phyloP scores from a whole-genome alignment of 2,888 invertebrate species.

The Flexamia atlantica region DNA sequence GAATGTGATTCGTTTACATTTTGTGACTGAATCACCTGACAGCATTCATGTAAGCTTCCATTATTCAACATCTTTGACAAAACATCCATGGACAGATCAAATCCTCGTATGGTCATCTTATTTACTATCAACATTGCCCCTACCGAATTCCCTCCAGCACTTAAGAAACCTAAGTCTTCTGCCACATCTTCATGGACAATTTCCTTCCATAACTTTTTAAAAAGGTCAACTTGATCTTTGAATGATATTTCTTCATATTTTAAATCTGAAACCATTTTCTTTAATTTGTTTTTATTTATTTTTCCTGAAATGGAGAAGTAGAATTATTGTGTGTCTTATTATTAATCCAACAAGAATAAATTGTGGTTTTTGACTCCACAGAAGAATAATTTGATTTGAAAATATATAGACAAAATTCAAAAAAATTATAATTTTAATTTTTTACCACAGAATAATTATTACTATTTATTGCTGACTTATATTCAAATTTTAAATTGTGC shows the following conservation, averaged over 20 bases:
- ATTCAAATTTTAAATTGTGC: no score
- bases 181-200: constrained; percentile 19
- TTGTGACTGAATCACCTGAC: not conserved
- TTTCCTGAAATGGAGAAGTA: constrained; percentile 60
- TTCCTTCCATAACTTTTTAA: constrained; percentile 54
- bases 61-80: constrained; percentile 71
- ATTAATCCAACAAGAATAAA: no score
- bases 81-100: not conserved
- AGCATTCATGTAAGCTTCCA: constrained; percentile 68
- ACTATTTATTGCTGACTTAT: no score
- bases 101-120: constrained; percentile 74
- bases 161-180: constrained; percentile 76
- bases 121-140: constrained; percentile 81
- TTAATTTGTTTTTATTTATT: constrained; percentile 58
- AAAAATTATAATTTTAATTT: no score
- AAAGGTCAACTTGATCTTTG: not conserved
- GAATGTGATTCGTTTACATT: not conserved
- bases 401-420: no score
- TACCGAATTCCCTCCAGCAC: constrained; percentile 85
- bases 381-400: no score
- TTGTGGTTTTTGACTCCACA: not conserved
- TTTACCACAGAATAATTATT: no score
- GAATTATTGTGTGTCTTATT: no score
- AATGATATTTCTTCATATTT: constrained; percentile 1
- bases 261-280: constrained; percentile 5